Evolutionary conservation across 2,113 vertebrate species (phyloP), one percentile per base, ranked within the genome.

Genomic region (Toxotes chatareus): DNA sequence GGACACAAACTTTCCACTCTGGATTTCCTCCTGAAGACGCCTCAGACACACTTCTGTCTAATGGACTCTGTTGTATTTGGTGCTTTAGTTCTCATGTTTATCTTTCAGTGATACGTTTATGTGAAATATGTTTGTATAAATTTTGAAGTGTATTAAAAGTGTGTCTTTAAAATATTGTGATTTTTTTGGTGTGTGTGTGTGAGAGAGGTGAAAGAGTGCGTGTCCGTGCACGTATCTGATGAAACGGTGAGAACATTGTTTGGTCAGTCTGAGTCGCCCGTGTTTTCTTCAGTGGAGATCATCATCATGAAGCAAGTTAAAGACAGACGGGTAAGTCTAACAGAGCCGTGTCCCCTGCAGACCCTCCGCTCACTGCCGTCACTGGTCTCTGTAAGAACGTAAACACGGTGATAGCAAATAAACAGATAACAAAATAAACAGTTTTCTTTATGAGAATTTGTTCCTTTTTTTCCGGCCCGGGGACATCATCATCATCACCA

Each of bases 101-200:
- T 42, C 19, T 79, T 73, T 83, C 55, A 51, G 31, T 62, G 27
- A 31, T 71, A 3, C 1, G 13, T 79, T 82, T 9, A 16, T 63
- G 77, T 77, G 60, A 77, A 76, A 61, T 53, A 21, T 69, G 78
- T 87, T 74, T 87, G 71, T 85, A 83, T 19, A 63, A 64, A 86
- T 1, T 64, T 32, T 88, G 77, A 83, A 56, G 74, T 81, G 83
- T 89, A 83, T 85, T 90, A 90, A 91, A 90, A 64, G 60, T 63
- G 47, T 86, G 72, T 76, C 40, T 84, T 51, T n/a, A 42, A 61
- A 59, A 31, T 40, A 21, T 31, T 57, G 72, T 66, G 8, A 2
- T 2, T 40, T 80, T 10, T 53, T 36, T 21, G 34, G 38, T 8
- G 38, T 12, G 11, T 44, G 11, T 44, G 5, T 44, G 11, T 44